Percentiles rank a stretch among this genome's conserved stretches.
These are phyloP conservation scores for Passer domesticus DNA, from an alignment of 2,113 vertebrate genomes.

Conservation along the genomic window DNA sequence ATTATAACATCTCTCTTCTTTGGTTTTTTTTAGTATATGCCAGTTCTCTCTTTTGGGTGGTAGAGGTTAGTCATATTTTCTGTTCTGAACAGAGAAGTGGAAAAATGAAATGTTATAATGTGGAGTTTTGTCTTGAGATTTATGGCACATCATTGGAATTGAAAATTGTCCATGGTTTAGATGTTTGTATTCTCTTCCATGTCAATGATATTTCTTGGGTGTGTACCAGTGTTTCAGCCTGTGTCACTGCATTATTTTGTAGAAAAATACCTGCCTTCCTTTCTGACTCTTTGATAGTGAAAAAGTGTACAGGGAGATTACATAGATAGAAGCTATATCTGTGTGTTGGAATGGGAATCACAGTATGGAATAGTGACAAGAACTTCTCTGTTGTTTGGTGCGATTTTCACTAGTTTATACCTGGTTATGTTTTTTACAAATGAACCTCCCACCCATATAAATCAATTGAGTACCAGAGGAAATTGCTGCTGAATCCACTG, in stretches of 20 bases:
- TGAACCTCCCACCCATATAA: not conserved
- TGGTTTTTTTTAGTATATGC: not conserved
- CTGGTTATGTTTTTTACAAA: not conserved
- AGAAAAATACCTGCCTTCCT: not conserved
- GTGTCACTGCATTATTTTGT: not conserved
- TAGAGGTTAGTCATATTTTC: not conserved
- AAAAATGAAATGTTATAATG: not conserved
- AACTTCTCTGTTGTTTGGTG: not conserved
- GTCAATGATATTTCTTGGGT: not conserved
- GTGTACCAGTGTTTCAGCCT: not conserved
- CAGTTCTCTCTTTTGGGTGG: not conserved
- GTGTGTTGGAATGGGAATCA: not conserved
- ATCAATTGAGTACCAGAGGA: not conserved
- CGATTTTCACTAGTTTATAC: not conserved
- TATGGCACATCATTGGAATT: not conserved
- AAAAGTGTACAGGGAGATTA: not conserved
- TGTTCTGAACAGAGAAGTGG: not conserved
- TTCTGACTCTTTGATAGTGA: not conserved
- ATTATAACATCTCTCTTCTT: not conserved
- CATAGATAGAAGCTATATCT: fast-evolving
- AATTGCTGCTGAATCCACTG: not conserved
- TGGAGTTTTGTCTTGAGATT: not conserved
- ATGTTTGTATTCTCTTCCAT: not conserved
- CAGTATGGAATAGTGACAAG: not conserved
- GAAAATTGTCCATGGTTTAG: not conserved